phyloP scores from a whole-genome alignment of 2,797 vertebrate species.

The Pangasius krempfi region DNA sequence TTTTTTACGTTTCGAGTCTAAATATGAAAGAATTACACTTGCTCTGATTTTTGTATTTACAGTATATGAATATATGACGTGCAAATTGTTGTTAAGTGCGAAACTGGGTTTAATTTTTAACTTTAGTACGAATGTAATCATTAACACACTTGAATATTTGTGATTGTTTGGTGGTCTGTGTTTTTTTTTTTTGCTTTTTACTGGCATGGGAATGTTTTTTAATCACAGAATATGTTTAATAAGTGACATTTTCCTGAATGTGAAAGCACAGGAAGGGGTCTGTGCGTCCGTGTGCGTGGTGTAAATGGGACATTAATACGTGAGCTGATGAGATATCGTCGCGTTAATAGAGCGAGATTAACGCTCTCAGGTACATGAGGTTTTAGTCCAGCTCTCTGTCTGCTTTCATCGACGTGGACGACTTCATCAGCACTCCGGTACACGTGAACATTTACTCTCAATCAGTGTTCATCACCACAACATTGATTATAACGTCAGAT shows the following conservation, averaged over 20 bases:
- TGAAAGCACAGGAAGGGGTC: background rate
- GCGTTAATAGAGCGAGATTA: background rate
- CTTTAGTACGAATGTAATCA: background rate
- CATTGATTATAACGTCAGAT: background rate
- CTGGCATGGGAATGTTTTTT: too few species aligned
- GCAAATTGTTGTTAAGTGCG: background rate
- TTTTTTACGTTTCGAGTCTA: too few species aligned
- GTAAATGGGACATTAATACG: background rate
- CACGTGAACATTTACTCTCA: background rate
- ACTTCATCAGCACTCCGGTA: constrained; percentile 3
- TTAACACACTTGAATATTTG: background rate
- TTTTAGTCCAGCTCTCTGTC: background rate
- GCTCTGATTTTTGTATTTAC: too few species aligned
- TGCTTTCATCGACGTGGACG: background rate
- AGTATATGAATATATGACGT: background rate
- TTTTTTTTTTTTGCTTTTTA: background rate
- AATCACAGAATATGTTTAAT: background rate
- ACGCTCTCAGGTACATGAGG: background rate
- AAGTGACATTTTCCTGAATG: background rate
- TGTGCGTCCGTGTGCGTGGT: too few species aligned
- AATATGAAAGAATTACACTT: too few species aligned
- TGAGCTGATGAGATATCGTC: background rate
- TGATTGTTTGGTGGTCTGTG: background rate
- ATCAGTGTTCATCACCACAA: background rate
- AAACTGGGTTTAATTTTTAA: background rate